Evolutionary conservation across 2,113 vertebrate genomes (phyloP), one percentile per base, ranked within the genome.

Genomic region (Pristiophorus japonicus): DNA sequence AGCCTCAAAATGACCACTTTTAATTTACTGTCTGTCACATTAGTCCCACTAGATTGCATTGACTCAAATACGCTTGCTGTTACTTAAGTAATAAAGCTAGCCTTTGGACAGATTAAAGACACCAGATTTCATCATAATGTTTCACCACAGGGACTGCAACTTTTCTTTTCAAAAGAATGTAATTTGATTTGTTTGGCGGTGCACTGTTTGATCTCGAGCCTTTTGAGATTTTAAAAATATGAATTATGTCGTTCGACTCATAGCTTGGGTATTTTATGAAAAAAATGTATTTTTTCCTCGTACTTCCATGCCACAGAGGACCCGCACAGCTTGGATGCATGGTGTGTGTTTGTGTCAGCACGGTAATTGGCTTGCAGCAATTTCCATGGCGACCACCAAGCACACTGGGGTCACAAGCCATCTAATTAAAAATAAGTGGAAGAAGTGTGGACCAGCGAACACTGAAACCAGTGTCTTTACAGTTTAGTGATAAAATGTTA

Each of bases 381-480:
- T 94, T 94, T 94, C 65, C 66, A 94, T 67, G 65, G 93, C 30
- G 38, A 94, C 66, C 51, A 94, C 42, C 22, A 47, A 24, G 24
- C 34, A 30, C 42, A 73, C 24, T 42, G 0, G 66, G 65, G 93
- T 94, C 66, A 92, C 34, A 94, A 94, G n/a, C 42, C 30, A 94
- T 14, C 66, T 67, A 94, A 94, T 51, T 94, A 94, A 70, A 70
- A 70, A 70, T 94, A 94, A 94, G 42, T 51, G 93, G 45, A 51
- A 94, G 93, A 67, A 70, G 27, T 16, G 93, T 94, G 20, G 66
- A 27, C 20, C 66, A 70, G 42, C 73, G 27, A 51, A 51, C 45
- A 8, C 42, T 94, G 93, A 94, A 51, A 47, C 38, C 66, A 73
- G 11, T 73, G 93, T 11, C 38, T 47, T 94, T 73, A 14, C 45